Evolutionary conservation across 1,140 invertebrate species (phyloP).

Genomic region (Sminthurides bifidus): DNA sequence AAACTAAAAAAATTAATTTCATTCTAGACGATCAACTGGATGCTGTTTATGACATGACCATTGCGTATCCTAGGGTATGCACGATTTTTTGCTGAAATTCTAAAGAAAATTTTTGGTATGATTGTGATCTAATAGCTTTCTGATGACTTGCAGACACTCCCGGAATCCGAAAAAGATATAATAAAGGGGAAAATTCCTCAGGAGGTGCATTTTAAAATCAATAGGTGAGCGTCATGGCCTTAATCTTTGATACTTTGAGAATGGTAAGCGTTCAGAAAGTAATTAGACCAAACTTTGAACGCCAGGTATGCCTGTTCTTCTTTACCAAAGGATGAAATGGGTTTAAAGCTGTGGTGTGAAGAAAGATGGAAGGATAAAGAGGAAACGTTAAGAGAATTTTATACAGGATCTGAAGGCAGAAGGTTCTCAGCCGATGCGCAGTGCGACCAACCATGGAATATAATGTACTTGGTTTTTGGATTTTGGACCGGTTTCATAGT

Average conservation of each 20-base stretch:
- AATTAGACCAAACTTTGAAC: constrained; percentile 20
- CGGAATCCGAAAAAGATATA: constrained; percentile 34
- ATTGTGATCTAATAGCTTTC: too few species aligned
- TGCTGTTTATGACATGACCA: constrained; percentile 65
- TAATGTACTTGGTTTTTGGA: constrained; percentile 42
- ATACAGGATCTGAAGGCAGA: constrained; percentile 7
- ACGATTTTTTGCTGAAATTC: too few species aligned
- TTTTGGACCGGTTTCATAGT: constrained; percentile 45
- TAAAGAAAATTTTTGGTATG: too few species aligned
- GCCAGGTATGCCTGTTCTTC: constrained; percentile 44
- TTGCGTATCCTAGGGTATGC: constrained; percentile 57
- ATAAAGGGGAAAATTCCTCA: constrained; percentile 53
- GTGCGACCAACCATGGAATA: constrained; percentile 32
- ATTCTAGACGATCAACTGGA: constrained; percentile 46
- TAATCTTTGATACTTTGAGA: constrained; percentile 5
- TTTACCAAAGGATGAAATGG: constrained; percentile 47
- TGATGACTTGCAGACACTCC: constrained; percentile 51
- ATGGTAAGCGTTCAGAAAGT: background rate
- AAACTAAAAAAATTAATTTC: background rate
- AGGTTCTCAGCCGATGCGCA: constrained; percentile 33
- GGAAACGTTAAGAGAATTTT: constrained; percentile 17
- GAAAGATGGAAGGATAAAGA: constrained; percentile 49
- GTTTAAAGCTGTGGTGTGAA: constrained; percentile 52
- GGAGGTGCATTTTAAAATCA: constrained; percentile 61
- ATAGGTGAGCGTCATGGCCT: constrained; percentile 42